A percentile compares a stretch with the other conserved stretches of the same genome.
Evolutionary conservation across 1,140 invertebrate genomes (phyloP).

Genomic region (Ganaspis sp.): DNA sequence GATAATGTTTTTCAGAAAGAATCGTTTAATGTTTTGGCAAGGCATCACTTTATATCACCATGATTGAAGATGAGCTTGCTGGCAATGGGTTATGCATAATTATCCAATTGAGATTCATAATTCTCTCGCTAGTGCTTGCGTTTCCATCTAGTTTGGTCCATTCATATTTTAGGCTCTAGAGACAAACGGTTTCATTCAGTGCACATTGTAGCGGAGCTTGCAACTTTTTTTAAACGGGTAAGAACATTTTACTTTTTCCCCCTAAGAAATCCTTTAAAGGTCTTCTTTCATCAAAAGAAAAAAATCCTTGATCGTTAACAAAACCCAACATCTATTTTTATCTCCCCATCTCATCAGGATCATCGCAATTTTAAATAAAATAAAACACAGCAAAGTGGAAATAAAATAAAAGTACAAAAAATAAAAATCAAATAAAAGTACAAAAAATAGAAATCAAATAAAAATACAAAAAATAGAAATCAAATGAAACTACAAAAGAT

Average conservation of each 20-base stretch:
- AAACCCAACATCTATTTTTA: too few species aligned
- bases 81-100: conserved; percentile 73
- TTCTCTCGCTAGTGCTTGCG: conserved; percentile 65
- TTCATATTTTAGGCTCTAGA: conserved; percentile 72
- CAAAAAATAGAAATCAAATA: too few species aligned
- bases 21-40: conserved; percentile 66
- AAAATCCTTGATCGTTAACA: neutral
- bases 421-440: too few species aligned
- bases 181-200: conserved; percentile 53
- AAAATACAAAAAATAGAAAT: too few species aligned
- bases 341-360: too few species aligned
- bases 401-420: too few species aligned
- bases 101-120: conserved; percentile 77
- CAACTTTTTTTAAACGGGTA: conserved; percentile 35
- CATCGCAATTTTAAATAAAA: too few species aligned
- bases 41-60: conserved; percentile 50
- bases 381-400: too few species aligned
- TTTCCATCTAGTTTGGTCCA: conserved; percentile 61
- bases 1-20: conserved; percentile 56
- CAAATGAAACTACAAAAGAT: too few species aligned
- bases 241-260: conserved; percentile 7
- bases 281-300: neutral
- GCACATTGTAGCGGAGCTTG: conserved; percentile 35
- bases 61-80: conserved; percentile 67
- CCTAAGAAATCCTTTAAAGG: too few species aligned